Evolutionary conservation across 2,113 vertebrate genomes (phyloP).

Genomic region (Macrotis lagotis): DNA sequence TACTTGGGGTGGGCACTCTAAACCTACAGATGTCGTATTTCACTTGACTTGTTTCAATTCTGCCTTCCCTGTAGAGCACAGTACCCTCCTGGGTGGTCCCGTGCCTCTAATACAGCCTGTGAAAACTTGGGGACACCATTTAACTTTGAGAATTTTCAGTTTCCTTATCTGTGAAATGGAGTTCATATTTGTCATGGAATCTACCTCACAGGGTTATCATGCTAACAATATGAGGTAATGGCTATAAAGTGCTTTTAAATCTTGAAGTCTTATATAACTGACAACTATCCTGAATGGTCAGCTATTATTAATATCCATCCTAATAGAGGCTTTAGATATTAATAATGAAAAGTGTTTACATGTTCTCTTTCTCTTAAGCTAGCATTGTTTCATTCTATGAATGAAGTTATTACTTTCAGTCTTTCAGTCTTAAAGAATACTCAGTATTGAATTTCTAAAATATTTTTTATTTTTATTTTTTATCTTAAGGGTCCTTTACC

Average conservation of each 20-base stretch:
- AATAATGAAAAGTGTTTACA: slow-evolving; percentile 7
- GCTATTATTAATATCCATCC: not conserved
- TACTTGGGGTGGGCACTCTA: too few relatives aligned
- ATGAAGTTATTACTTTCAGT: not conserved
- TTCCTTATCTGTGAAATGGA: not conserved
- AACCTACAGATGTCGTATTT: too few relatives aligned
- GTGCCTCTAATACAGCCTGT: too few relatives aligned
- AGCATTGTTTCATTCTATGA: slow-evolving; percentile 33
- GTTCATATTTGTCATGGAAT: not conserved
- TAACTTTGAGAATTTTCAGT: not conserved
- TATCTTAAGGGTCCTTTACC: not conserved
- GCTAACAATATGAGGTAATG: not conserved
- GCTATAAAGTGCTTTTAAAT: not conserved
- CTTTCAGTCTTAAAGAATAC: not conserved
- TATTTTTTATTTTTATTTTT: not conserved
- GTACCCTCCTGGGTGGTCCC: too few relatives aligned
- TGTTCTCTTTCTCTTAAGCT: not conserved
- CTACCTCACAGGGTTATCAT: not conserved
- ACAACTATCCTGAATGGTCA: not conserved
- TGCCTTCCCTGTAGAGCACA: too few relatives aligned
- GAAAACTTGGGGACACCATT: too few relatives aligned
- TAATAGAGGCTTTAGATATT: not conserved
- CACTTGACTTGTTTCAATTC: too few relatives aligned
- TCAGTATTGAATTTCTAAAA: not conserved
- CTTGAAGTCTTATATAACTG: not conserved